phyloP scores from a whole-genome alignment of 2,797 vertebrate species.

The Cossypha polioptera region DNA sequence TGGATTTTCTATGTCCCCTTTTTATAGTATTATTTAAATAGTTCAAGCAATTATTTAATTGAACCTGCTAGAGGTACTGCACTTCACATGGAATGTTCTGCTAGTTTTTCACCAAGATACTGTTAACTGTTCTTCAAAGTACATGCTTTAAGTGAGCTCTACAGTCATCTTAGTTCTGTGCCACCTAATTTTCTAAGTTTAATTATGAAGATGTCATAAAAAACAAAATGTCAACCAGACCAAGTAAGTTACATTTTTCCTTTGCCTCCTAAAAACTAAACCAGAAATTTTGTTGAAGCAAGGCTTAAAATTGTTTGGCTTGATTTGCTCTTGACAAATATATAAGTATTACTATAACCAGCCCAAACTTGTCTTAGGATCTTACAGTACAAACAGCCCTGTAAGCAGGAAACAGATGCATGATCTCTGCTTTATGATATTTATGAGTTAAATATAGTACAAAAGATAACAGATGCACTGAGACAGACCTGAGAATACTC shows the following conservation, averaged over 20 bases:
- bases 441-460: not conserved
- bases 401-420: not conserved
- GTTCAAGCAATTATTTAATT: not conserved
- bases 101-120: not conserved
- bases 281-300: not conserved
- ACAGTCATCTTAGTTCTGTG: not conserved
- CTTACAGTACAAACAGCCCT: not conserved
- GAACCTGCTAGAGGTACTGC: not conserved
- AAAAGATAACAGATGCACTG: not conserved
- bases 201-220: not conserved
- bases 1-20: not conserved
- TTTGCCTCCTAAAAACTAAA: not conserved
- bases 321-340: not conserved
- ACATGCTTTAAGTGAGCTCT: not conserved
- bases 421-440: not conserved
- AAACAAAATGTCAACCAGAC: not conserved
- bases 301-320: not conserved
- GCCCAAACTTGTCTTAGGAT: not conserved
- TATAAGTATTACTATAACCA: not conserved
- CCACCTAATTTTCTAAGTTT: not conserved
- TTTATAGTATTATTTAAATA: not conserved
- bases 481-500: not conserved
- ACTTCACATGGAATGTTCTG: not conserved
- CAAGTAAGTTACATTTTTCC: not conserved
- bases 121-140: not conserved